Evolutionary conservation across 2,113 vertebrate species (phyloP).

Genomic region (Panthera leo): DNA sequence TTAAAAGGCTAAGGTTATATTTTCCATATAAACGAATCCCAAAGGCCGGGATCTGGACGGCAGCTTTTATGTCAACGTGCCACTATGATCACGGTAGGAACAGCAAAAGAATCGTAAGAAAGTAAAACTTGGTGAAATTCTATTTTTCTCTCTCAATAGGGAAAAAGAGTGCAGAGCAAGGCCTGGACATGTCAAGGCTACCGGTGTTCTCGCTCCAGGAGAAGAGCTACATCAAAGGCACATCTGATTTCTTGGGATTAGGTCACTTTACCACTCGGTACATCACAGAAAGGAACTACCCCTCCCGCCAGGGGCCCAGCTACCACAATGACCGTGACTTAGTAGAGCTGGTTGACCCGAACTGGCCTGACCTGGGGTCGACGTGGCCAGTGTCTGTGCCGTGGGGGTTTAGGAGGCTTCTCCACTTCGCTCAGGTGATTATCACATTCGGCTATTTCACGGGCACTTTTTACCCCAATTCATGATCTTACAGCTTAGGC

Average conservation of each 20-base stretch:
- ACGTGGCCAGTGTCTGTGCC: slow-evolving; percentile 93
- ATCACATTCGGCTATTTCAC: neutral
- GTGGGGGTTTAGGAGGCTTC: slow-evolving; percentile 94
- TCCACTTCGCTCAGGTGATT: slow-evolving; percentile 95
- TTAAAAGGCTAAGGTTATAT: neutral
- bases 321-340: slow-evolving; percentile 91
- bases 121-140: neutral
- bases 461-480: neutral
- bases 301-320: slow-evolving; percentile 84
- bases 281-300: slow-evolving; percentile 89
- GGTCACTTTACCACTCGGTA: slow-evolving; percentile 95
- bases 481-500: neutral
- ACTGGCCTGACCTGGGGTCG: slow-evolving; percentile 92
- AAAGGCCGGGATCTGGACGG: neutral
- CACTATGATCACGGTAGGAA: neutral
- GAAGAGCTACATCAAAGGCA: slow-evolving; percentile 94
- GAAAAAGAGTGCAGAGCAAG: slow-evolving; percentile 92
- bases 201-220: slow-evolving; percentile 93
- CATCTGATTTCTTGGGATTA: slow-evolving; percentile 94
- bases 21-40: neutral
- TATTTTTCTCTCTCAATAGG: slow-evolving; percentile 80
- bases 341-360: slow-evolving; percentile 92
- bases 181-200: slow-evolving; percentile 89
- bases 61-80: neutral
- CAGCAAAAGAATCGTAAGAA: neutral